These are phyloP conservation scores for Aphyosemion australe DNA, from an alignment of 2,113 vertebrate species.

Conservation along the genomic window DNA sequence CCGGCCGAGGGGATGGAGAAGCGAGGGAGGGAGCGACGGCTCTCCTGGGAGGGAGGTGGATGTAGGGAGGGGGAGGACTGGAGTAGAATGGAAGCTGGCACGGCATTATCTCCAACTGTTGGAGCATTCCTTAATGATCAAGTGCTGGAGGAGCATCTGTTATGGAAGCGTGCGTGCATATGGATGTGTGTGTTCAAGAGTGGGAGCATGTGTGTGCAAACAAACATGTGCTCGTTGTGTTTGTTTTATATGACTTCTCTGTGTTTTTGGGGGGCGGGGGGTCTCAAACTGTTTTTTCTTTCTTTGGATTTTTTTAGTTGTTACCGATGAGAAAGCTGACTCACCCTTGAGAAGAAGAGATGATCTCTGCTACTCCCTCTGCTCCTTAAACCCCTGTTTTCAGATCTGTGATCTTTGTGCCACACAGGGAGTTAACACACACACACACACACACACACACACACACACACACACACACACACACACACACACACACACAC, in stretches of 20 bases:
- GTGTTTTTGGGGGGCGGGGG: conserved; percentile 36
- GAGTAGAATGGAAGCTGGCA: conserved; percentile 96
- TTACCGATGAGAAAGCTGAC: conserved; percentile 61
- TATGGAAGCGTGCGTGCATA: conserved; percentile 75
- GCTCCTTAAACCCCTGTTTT: conserved; percentile 56
- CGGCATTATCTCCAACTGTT: conserved; percentile 97
- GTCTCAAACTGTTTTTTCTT: conserved; percentile 37
- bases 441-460: conserved; percentile 60
- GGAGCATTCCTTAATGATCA: conserved; percentile 99
- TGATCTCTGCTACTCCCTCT: conserved; percentile 42
- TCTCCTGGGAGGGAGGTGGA: conserved; percentile 79
- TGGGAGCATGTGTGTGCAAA: conserved; percentile 61
- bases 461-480: conserved; percentile 58
- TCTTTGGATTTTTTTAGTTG: conserved; percentile 56
- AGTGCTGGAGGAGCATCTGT: conserved; percentile 95
- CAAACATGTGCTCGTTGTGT: conserved; percentile 62
- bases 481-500: conserved; percentile 25
- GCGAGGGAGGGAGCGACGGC: conserved; percentile 65
- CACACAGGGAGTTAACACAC: conserved; percentile 67
- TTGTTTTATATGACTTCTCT: conserved; percentile 51
- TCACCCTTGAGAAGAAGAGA: conserved; percentile 60
- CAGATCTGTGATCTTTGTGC: conserved; percentile 72
- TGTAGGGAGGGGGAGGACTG: conserved; percentile 84
- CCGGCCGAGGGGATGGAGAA: conserved; percentile 78
- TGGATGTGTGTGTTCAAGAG: conserved; percentile 33